Evolutionary conservation across 2,888 invertebrate genomes (phyloP).

Genomic region (Philonicus albiceps): DNA sequence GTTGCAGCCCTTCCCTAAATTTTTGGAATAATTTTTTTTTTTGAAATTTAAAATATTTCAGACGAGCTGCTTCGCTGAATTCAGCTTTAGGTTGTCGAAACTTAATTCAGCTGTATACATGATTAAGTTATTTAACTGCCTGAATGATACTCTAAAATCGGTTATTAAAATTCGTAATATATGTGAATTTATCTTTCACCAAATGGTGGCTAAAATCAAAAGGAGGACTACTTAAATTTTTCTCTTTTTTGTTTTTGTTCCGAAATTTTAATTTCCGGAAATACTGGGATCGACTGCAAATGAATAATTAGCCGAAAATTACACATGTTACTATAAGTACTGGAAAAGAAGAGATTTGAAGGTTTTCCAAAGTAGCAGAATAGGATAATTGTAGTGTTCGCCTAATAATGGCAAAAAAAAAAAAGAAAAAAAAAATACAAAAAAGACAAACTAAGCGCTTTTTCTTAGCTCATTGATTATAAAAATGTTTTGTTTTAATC

Average conservation of each 20-base stretch:
- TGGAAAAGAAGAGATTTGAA: background rate
- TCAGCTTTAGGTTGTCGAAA: background rate
- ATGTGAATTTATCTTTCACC: background rate
- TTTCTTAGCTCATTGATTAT: background rate
- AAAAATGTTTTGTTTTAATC: background rate
- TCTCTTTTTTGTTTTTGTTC: too few relatives aligned
- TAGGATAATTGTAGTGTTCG: background rate
- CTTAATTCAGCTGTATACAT: background rate
- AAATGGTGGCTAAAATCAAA: background rate
- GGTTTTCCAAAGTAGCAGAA: background rate
- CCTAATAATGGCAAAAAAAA: background rate
- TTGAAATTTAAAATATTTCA: too few relatives aligned
- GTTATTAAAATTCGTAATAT: background rate
- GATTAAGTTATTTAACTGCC: background rate
- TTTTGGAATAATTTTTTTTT: background rate
- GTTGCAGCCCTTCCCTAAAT: background rate
- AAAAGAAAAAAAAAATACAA: background rate
- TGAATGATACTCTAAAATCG: background rate
- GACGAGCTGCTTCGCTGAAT: background rate
- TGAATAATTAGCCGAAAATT: background rate
- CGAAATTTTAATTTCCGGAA: background rate
- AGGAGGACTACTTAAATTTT: background rate
- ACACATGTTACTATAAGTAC: background rate
- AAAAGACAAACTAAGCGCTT: background rate
- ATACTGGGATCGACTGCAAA: background rate